Percentiles rank a stretch among this genome's conserved stretches.
Evolutionary conservation across 2,113 vertebrate species (phyloP).

Genomic region (Addax nasomaculatus): DNA sequence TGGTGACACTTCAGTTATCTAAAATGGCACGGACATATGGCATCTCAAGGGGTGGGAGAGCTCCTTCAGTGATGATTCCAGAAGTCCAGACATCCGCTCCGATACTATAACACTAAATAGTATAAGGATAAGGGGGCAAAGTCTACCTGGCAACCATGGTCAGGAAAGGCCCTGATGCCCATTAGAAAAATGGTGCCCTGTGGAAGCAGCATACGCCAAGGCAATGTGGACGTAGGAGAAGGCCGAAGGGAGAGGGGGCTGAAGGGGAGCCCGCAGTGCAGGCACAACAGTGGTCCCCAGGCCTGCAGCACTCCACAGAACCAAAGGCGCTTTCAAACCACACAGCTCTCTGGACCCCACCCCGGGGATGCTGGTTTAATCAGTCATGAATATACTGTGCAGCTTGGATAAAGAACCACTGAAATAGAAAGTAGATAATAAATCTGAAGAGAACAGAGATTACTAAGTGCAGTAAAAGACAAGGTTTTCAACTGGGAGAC

Average conservation of each 20-base stretch:
- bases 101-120: background rate
- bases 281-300: accelerated
- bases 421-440: background rate
- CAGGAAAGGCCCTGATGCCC: background rate
- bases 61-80: conserved; percentile 18
- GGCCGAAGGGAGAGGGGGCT: background rate
- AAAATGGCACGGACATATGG: conserved; percentile 57
- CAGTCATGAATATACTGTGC: background rate
- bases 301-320: background rate
- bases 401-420: background rate
- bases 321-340: background rate
- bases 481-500: background rate
- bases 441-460: background rate
- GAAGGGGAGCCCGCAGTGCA: accelerated
- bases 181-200: background rate
- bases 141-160: background rate
- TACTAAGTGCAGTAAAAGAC: background rate
- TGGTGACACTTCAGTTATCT: conserved; percentile 59
- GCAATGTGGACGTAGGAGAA: background rate
- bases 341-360: background rate
- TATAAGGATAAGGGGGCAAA: background rate
- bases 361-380: too few relatives aligned
- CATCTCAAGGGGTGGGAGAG: conserved; percentile 21
- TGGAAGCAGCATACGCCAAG: background rate
- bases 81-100: background rate